Evolutionary conservation across 2,888 invertebrate species (phyloP).

Genomic region (Chymomyza fuscimana): DNA sequence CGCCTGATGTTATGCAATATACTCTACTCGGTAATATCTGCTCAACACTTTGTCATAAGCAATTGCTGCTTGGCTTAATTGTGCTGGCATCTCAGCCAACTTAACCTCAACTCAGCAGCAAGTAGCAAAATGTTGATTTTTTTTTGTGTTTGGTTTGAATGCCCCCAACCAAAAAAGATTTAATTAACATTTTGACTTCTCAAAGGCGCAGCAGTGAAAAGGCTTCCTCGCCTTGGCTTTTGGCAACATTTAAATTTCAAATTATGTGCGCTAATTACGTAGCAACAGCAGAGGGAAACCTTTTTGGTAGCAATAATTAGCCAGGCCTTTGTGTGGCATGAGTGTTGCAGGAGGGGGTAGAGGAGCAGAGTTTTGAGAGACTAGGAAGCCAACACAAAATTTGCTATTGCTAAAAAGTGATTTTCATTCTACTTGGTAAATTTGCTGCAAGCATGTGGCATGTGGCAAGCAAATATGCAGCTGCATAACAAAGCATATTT

Average conservation of each 20-base stretch:
- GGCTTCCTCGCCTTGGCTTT: conserved; percentile 62
- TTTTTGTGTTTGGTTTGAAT: conserved; percentile 12
- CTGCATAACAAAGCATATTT: background rate
- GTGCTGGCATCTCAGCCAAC: conserved; percentile 52
- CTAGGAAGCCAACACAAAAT: background rate
- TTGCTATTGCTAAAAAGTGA: background rate
- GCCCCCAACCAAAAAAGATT: conserved; percentile 37
- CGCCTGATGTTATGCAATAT: background rate
- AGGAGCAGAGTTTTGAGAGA: background rate
- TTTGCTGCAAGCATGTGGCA: background rate
- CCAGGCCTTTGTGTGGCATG: conserved; percentile 54
- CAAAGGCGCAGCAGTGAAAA: conserved; percentile 45
- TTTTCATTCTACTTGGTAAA: background rate
- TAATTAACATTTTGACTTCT: conserved; percentile 67
- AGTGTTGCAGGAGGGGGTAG: background rate
- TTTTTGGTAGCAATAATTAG: conserved; percentile 65
- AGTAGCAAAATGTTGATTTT: conserved; percentile 4
- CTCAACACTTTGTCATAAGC: conserved; percentile 65
- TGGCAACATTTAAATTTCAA: conserved; percentile 75
- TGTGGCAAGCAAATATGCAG: background rate
- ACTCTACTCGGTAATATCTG: conserved; percentile 16
- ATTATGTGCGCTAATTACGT: conserved; percentile 71
- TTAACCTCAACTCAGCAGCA: conserved; percentile 33
- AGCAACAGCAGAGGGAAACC: conserved; percentile 46
- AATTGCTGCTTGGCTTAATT: conserved; percentile 53